These are phyloP conservation scores for Cygnus olor DNA, from an alignment of 2,797 vertebrate genomes.

Conservation along the genomic window DNA sequence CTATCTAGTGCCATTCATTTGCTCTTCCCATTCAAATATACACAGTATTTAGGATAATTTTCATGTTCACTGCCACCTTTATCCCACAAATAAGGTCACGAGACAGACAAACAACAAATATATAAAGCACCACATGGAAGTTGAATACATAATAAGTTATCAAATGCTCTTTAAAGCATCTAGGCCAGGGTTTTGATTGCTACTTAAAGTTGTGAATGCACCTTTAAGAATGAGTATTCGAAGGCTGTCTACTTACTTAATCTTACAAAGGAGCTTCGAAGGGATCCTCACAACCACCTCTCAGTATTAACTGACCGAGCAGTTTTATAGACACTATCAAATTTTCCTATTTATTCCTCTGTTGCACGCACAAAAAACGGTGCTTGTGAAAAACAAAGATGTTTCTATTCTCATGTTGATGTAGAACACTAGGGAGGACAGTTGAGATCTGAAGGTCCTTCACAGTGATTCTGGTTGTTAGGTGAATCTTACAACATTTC, in stretches of 20 bases:
- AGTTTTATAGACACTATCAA: not conserved
- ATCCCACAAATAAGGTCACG: conserved; percentile 67
- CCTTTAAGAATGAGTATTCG: not conserved
- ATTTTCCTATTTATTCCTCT: not conserved
- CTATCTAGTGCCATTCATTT: conserved; percentile 70
- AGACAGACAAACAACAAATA: conserved; percentile 64
- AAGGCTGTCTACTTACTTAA: not conserved
- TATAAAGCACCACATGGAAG: conserved; percentile 1
- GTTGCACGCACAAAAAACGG: not conserved
- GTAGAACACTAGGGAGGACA: not conserved
- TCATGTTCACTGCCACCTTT: conserved; percentile 65
- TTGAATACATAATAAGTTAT: conserved; percentile 42
- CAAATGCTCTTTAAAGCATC: not conserved
- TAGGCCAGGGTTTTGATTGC: not conserved
- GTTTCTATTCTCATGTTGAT: not conserved
- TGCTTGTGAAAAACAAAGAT: not conserved
- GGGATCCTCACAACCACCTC: not conserved
- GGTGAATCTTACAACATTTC: not conserved
- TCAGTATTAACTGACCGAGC: not conserved
- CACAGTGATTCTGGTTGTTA: not conserved
- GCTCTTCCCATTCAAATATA: conserved; percentile 61
- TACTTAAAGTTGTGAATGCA: not conserved
- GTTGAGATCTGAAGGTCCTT: not conserved
- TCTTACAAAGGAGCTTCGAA: not conserved
- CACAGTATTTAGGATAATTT: conserved; percentile 69